Evolutionary conservation across 2,888 invertebrate genomes (phyloP).

Genomic region (Thecocarcelia acutangulata): DNA sequence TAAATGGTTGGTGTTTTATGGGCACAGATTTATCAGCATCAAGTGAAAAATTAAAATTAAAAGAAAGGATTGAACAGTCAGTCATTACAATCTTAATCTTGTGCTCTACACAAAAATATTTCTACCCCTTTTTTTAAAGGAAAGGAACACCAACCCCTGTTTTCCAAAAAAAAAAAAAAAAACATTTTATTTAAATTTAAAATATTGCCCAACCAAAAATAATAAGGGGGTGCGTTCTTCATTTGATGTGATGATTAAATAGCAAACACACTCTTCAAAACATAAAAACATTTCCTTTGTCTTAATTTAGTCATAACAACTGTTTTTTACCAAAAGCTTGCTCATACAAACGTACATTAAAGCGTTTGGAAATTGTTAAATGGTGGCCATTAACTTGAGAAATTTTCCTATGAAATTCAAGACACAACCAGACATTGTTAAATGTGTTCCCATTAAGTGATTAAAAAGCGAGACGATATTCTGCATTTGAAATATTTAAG

Average conservation of each 20-base stretch:
- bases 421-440: not conserved
- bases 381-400: conserved; percentile 49
- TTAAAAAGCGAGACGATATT: conserved; percentile 21
- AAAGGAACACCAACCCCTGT: not conserved
- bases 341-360: not conserved
- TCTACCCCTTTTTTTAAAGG: not conserved
- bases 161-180: too few species aligned
- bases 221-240: conserved; percentile 47
- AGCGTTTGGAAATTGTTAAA: conserved; percentile 41
- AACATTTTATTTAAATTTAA: conserved; percentile 8
- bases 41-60: conserved; percentile 17
- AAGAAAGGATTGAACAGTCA: conserved; percentile 7
- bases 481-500: conserved; percentile 11
- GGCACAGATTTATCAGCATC: conserved; percentile 47
- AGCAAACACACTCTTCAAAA: conserved; percentile 34
- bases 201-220: not conserved
- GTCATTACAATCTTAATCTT: conserved; percentile 17
- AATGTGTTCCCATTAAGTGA: conserved; percentile 30
- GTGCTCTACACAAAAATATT: conserved; percentile 35
- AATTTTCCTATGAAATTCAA: conserved; percentile 29
- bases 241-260: conserved; percentile 59
- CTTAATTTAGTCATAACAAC: conserved; percentile 36
- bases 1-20: conserved; percentile 38
- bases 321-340: not conserved
- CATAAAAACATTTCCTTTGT: conserved; percentile 22